Conservation (phyloP, 2,888 invertebrate species). For the Megamerina dolium region DNA sequence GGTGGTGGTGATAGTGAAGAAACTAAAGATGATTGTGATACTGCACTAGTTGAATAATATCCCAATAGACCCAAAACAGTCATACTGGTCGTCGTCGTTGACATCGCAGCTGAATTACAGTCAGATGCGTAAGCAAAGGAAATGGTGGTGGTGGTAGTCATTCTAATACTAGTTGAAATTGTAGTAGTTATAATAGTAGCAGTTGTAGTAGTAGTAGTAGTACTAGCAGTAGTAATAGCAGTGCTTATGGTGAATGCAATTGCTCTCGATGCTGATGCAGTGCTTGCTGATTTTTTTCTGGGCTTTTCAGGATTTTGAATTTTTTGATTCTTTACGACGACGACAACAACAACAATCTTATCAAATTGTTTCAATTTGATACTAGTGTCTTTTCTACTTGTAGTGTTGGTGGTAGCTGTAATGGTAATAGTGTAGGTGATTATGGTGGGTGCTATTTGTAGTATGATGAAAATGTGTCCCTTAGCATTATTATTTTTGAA, state of each 20-base stretch:
- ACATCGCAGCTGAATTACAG: conserved; percentile 6
- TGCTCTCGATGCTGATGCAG: conserved; percentile 21
- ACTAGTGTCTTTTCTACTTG: neutral
- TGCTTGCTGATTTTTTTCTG: conserved; percentile 16
- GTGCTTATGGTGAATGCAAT: conserved; percentile 17
- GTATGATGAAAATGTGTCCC: too few relatives aligned
- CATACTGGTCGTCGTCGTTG: too few relatives aligned
- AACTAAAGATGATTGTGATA: conserved; percentile 16
- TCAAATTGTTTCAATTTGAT: too few relatives aligned
- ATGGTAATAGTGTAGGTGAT: conserved; percentile 17
- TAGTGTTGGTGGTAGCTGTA: conserved; percentile 12
- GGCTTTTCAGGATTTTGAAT: conserved; percentile 7
- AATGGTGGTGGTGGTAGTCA: conserved; percentile 5
- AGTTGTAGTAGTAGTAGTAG: conserved; percentile 22
- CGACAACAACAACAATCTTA: conserved; percentile 18
- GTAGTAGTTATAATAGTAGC: too few relatives aligned
- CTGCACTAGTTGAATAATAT: conserved; percentile 1
- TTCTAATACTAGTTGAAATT: conserved; percentile 16
- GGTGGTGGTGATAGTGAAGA: conserved; percentile 15
- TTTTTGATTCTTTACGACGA: conserved; percentile 10
- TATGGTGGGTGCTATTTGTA: conserved; percentile 22
- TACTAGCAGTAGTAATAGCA: conserved; percentile 14
- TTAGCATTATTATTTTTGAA: too few relatives aligned
- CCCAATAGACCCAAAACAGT: neutral
- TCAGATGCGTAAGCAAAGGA: neutral